Conservation (phyloP, 2,113 vertebrate genomes). For the Mesoclemmys tuberculata region DNA sequence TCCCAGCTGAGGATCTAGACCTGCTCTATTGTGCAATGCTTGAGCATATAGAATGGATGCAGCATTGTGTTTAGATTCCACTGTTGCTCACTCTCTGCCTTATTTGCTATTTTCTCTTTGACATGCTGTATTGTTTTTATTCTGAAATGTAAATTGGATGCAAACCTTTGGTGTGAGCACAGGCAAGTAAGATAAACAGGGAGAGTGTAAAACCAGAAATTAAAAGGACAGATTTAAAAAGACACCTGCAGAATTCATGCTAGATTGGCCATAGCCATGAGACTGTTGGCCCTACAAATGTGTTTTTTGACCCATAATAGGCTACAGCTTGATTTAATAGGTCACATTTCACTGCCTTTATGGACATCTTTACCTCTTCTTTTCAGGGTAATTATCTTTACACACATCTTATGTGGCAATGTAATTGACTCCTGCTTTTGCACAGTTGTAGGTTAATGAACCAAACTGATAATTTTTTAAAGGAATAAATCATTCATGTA, state of each 20-base stretch:
- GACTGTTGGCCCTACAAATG: constrained; percentile 77
- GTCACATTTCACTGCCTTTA: constrained; percentile 83
- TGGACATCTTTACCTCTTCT: constrained; percentile 80
- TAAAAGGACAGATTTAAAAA: constrained; percentile 58
- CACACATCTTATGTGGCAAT: constrained; percentile 77
- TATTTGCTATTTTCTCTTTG: not conserved
- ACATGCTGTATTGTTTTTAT: not conserved
- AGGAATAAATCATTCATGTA: constrained; percentile 70
- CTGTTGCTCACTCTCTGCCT: not conserved
- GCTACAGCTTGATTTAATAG: constrained; percentile 83
- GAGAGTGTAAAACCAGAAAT: not conserved
- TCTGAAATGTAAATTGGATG: not conserved
- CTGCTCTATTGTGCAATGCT: not conserved
- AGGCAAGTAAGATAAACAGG: fast-evolving
- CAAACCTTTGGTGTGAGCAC: not conserved
- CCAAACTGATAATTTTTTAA: constrained; percentile 72
- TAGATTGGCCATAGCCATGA: constrained; percentile 74
- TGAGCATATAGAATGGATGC: not conserved
- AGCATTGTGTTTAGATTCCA: not conserved
- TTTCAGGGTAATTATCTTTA: constrained; percentile 83
- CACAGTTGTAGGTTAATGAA: constrained; percentile 80
- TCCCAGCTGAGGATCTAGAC: not conserved
- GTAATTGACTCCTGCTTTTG: constrained; percentile 80
- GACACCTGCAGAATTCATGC: constrained; percentile 81
- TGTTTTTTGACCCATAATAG: constrained; percentile 82